Percentiles rank a stretch among this genome's conserved stretches.
Evolutionary conservation across 2,888 invertebrate genomes (phyloP).

Genomic region (Gortyna flavago): DNA sequence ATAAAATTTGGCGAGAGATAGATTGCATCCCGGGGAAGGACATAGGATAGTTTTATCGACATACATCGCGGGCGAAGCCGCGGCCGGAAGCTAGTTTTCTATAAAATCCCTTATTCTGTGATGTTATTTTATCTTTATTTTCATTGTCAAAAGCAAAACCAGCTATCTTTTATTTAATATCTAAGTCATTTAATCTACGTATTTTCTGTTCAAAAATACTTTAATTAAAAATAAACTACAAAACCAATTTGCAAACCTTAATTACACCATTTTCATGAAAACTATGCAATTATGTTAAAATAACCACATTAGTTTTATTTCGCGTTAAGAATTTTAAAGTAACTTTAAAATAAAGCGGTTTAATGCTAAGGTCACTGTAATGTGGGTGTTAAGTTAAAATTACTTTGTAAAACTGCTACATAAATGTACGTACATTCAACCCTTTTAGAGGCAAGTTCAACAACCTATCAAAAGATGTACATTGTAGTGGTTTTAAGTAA

Average conservation of each 20-base stretch:
- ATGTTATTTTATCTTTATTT: background rate
- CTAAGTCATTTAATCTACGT: background rate
- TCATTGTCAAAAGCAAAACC: background rate
- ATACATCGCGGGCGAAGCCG: too few species aligned
- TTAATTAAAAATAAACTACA: background rate
- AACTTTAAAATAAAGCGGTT: conserved; percentile 26
- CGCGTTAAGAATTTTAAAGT: conserved; percentile 12
- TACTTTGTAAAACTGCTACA: conserved; percentile 36
- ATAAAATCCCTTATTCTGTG: background rate
- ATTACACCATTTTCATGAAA: conserved; percentile 26
- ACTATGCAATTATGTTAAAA: conserved; percentile 30
- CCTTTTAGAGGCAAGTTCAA: conserved; percentile 41
- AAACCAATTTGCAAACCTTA: conserved; percentile 17
- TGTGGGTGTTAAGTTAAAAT: conserved; percentile 33
- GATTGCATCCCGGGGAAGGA: too few species aligned
- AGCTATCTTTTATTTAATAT: background rate
- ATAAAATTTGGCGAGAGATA: too few species aligned
- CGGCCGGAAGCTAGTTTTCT: too few species aligned
- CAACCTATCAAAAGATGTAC: conserved; percentile 35
- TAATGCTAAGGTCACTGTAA: conserved; percentile 27
- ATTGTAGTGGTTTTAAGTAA: conserved; percentile 15
- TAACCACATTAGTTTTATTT: conserved; percentile 36
- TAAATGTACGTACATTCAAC: conserved; percentile 54
- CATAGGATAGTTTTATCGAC: too few species aligned
- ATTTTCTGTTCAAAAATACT: background rate